Percentiles rank a stretch among this genome's conserved stretches.
These are phyloP conservation scores for Drosophila lacteicornis DNA, from an alignment of 1,140 invertebrate genomes.

Conservation along the genomic window DNA sequence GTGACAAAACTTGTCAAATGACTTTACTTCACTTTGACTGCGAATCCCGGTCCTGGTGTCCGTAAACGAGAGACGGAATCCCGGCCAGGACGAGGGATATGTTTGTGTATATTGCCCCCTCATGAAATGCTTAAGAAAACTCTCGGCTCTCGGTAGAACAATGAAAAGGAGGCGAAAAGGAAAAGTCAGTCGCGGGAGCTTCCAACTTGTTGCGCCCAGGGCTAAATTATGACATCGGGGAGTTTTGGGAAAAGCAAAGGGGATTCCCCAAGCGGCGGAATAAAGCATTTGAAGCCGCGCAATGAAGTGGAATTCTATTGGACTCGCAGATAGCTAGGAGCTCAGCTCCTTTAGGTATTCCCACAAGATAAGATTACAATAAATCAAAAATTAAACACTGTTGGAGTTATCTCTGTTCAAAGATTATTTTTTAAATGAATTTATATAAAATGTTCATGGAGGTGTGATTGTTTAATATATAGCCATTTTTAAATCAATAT, in stretches of 20 bases:
- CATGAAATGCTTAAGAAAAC: slow-evolving; percentile 50
- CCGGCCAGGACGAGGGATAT: slow-evolving; percentile 19
- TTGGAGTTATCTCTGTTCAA: neutral
- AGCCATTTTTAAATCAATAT: no score
- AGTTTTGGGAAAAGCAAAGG: slow-evolving; percentile 14
- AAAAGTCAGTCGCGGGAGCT: slow-evolving; percentile 29
- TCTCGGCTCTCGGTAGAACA: slow-evolving; percentile 21
- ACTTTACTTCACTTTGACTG: slow-evolving; percentile 73
- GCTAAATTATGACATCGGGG: slow-evolving; percentile 54
- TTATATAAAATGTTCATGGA: neutral
- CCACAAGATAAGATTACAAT: neutral
- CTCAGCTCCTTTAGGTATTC: neutral
- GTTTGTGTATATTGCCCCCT: slow-evolving; percentile 36
- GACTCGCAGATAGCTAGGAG: slow-evolving; percentile 15
- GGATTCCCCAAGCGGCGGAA: slow-evolving; percentile 14
- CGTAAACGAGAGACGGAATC: slow-evolving; percentile 51
- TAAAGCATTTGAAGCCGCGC: slow-evolving; percentile 54
- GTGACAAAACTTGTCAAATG: slow-evolving; percentile 83
- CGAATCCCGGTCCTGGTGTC: slow-evolving; percentile 51
- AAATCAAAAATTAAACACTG: slow-evolving; percentile 1
- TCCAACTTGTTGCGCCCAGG: slow-evolving; percentile 50
- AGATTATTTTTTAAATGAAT: neutral
- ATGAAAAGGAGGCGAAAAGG: slow-evolving; percentile 24
- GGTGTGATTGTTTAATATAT: no score
- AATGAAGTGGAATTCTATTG: slow-evolving; percentile 64